Base-by-base conservation (phyloP, 2,113 vertebrate genomes). In the Amblyopsis rosae region DNA sequence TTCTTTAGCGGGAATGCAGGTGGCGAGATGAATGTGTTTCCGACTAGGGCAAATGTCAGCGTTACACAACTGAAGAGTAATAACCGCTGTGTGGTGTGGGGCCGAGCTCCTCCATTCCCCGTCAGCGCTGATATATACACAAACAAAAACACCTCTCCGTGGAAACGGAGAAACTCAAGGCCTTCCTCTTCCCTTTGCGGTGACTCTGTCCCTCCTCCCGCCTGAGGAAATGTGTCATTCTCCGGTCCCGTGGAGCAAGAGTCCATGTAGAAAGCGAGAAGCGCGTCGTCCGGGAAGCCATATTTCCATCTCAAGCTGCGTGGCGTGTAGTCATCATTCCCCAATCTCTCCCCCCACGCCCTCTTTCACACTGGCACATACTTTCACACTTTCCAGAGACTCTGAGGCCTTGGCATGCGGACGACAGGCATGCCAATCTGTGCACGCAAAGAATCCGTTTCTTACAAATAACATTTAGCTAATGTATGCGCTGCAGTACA, bases 21-120 rank as follows among this genome's bases (percentile, higher is more conserved):
- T 85, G 82, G 75, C 69, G 74, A 83, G 86, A 81, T 73, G 79
- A 83, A 83, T 85, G 77, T 72, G 72, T 67, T 65, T 76, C 75
- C 69, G 75, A 81, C 56, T 57, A 73, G 80, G 77, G 73, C 80
- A 86, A 88, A 82, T 84, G 81, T 82, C 79, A 33, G 69, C 15
- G 75, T 84, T 80, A 77, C 78, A 86, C 73, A 85, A 82, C 82
- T 75, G 75, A 86, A 86, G 89, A 77, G 77, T 84, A 79, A 81
- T 86, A 85, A 84, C 77, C 11, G 55, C 26, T 26, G 26, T 26
- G 26, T 26, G 12, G 69, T 46, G 70, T 76, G 70, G 74, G 82
- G 76, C 84, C 82, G 65, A 70, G 68, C n/a, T 1, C 11, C 57
- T 64, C 56, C 57, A 61, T 12, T 71, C 56, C 79, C 61, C 68